Conservation (phyloP, 2,113 vertebrate genomes). For the Thalassarche chlororhynchos region DNA sequence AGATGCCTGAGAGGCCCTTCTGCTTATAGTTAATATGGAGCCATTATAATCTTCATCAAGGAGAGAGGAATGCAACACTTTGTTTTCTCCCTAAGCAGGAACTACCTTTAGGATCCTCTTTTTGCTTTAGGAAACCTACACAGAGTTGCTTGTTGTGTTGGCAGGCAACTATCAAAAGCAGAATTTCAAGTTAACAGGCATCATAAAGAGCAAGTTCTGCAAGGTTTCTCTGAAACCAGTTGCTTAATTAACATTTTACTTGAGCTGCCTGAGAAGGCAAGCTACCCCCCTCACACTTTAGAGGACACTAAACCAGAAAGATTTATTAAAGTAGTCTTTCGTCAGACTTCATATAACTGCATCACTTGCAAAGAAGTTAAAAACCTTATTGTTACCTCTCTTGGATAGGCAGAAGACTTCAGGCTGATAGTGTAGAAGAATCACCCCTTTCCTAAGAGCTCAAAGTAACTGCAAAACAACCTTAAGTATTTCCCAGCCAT, state of each 20-base stretch:
- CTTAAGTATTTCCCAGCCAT: constrained; percentile 24
- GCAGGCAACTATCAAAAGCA: not conserved
- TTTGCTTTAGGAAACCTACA: not conserved
- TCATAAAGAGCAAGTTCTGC: not conserved
- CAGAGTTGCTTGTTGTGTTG: not conserved
- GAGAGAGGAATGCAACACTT: not conserved
- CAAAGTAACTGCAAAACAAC: not conserved
- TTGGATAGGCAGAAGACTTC: not conserved
- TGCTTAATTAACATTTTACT: not conserved
- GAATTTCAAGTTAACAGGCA: constrained; percentile 5
- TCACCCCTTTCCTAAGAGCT: not conserved
- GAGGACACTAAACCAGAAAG: not conserved
- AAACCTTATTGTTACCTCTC: not conserved
- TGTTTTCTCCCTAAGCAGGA: not conserved
- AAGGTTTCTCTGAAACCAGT: not conserved
- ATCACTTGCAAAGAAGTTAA: not conserved
- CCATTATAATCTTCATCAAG: not conserved
- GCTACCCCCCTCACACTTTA: not conserved
- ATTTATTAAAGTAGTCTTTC: not conserved
- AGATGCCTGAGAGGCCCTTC: not conserved
- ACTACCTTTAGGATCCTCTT: not conserved
- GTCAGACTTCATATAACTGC: not conserved
- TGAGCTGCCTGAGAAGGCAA: not conserved
- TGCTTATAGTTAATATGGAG: not conserved
- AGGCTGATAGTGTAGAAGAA: not conserved